Conservation (phyloP, 2,888 invertebrate species). For the Napeogenes inachia region DNA sequence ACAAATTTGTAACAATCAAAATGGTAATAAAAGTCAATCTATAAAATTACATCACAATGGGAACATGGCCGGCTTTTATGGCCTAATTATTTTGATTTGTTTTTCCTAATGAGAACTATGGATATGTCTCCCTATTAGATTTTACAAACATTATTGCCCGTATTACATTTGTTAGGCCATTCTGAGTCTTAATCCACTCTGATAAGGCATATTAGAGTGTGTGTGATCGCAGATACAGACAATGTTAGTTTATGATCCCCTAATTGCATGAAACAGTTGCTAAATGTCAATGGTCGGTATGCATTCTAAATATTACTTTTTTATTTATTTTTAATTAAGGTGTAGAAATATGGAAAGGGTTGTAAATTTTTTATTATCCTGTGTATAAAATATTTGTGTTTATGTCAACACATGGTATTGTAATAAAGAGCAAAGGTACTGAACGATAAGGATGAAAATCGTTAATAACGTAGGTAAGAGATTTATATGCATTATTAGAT, state of each 20-base stretch:
- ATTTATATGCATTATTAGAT: no score
- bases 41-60: constrained; percentile 60
- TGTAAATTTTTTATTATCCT: neutral
- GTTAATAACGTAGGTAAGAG: no score
- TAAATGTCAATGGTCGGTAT: constrained; percentile 40
- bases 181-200: constrained; percentile 28
- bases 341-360: constrained; percentile 3
- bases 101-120: constrained; percentile 65
- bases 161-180: constrained; percentile 19
- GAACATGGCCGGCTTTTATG: constrained; percentile 61
- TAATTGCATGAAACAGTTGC: constrained; percentile 63
- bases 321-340: neutral
- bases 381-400: neutral
- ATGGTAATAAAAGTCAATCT: constrained; percentile 62
- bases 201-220: constrained; percentile 22
- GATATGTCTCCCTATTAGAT: constrained; percentile 50
- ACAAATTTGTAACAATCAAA: constrained; percentile 73
- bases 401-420: neutral
- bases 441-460: no score
- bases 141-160: constrained; percentile 25
- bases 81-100: constrained; percentile 74
- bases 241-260: constrained; percentile 45
- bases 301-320: neutral
- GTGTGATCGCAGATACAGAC: constrained; percentile 21
- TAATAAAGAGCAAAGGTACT: neutral